A percentile compares a stretch with the other conserved stretches of the same genome.
Evolutionary conservation across 2,797 vertebrate species (phyloP).

Genomic region (Jordanella pulchra): DNA sequence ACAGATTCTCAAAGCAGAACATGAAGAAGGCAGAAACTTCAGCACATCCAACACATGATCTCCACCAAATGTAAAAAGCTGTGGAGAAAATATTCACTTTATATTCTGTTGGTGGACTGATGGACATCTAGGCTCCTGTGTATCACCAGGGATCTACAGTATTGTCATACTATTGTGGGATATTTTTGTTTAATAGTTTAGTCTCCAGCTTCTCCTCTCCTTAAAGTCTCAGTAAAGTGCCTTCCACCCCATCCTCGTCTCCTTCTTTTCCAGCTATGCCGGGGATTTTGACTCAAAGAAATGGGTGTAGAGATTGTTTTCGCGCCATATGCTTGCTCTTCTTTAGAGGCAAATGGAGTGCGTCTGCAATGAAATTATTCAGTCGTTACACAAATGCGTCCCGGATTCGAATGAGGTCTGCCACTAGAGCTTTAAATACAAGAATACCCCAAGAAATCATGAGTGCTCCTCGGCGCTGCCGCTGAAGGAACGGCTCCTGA

Average conservation of each 20-base stretch:
- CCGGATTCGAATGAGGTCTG: background rate
- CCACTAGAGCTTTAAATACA: background rate
- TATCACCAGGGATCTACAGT: conserved; percentile 21
- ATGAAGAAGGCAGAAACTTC: conserved; percentile 37
- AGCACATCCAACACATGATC: conserved; percentile 60
- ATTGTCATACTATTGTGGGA: conserved; percentile 52
- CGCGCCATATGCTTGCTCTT: conserved; percentile 63
- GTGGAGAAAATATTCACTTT: conserved; percentile 30
- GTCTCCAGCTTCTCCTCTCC: conserved; percentile 36
- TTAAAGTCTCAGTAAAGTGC: conserved; percentile 74
- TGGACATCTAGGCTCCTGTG: conserved; percentile 28
- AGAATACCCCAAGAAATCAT: conserved; percentile 77
- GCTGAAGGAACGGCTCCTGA: conserved; percentile 95
- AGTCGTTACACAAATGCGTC: conserved; percentile 8
- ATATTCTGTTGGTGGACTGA: conserved; percentile 22
- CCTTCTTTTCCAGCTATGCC: conserved; percentile 69
- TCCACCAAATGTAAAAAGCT: conserved; percentile 52
- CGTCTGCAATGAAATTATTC: conserved; percentile 38
- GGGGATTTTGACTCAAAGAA: conserved; percentile 71
- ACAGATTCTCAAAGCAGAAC: conserved; percentile 32
- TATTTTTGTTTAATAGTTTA: conserved; percentile 41
- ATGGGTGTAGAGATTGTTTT: conserved; percentile 80
- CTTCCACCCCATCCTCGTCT: conserved; percentile 59
- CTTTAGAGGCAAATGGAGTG: conserved; percentile 30
- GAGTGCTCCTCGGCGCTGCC: conserved; percentile 94